Evolutionary conservation across 2,888 invertebrate species (phyloP).

Genomic region (Amblyteles armatorius): DNA sequence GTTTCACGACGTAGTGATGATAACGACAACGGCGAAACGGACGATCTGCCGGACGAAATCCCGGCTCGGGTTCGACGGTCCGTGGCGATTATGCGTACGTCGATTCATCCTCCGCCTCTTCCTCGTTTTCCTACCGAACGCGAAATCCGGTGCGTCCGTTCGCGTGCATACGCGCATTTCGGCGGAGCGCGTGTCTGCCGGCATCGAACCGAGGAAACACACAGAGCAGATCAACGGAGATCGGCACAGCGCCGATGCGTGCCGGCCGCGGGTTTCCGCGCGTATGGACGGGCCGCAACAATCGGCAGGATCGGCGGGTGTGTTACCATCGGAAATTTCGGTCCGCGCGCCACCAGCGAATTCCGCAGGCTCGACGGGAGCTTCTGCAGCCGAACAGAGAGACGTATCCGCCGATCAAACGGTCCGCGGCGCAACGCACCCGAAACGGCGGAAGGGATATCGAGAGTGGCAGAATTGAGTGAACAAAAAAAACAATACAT

Average conservation of each 20-base stretch:
- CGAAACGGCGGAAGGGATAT: slow-evolving; percentile 20
- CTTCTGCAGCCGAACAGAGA: neutral
- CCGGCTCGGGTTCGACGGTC: slow-evolving; percentile 6
- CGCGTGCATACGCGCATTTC: slow-evolving; percentile 7
- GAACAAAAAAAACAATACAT: slow-evolving; percentile 52
- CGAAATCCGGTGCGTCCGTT: slow-evolving; percentile 36
- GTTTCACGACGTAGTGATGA: neutral
- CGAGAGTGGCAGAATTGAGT: slow-evolving; percentile 51
- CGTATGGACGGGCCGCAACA: slow-evolving; percentile 25
- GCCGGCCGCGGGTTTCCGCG: neutral
- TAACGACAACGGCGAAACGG: neutral
- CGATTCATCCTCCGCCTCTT: slow-evolving; percentile 14
- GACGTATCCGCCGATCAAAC: slow-evolving; percentile 10
- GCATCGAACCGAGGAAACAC: slow-evolving; percentile 15
- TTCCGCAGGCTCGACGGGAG: neutral
- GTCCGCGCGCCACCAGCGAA: neutral
- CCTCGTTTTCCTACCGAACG: slow-evolving; percentile 19
- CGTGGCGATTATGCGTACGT: slow-evolving; percentile 31
- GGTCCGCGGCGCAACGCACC: slow-evolving; percentile 20
- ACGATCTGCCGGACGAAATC: slow-evolving; percentile 24
- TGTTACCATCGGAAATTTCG: slow-evolving; percentile 8
- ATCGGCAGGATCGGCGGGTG: slow-evolving; percentile 31
- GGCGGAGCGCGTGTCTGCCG: neutral
- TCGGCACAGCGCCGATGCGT: slow-evolving; percentile 33
- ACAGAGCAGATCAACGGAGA: slow-evolving; percentile 30